Conservation (phyloP, 2,888 invertebrate genomes). For the Meliscaeva auricollis region DNA sequence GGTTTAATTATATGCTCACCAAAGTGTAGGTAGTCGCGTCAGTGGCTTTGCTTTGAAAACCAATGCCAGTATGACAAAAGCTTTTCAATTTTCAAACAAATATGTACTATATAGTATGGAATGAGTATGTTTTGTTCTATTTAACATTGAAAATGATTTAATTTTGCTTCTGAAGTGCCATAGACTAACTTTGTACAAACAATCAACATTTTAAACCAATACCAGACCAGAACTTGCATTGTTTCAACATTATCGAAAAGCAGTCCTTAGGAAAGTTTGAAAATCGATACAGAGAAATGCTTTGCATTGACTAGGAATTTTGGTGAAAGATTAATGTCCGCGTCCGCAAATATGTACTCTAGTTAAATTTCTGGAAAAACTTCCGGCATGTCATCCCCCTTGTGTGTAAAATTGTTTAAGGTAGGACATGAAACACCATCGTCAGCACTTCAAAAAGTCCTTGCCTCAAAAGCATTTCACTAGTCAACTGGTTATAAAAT, state of each 20-base stretch:
- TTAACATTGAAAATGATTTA: no score
- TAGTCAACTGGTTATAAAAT: slow-evolving; percentile 42
- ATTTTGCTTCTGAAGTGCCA: no score
- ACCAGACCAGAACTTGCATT: neutral
- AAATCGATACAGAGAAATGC: neutral
- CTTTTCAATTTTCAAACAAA: neutral
- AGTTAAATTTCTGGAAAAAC: slow-evolving; percentile 28
- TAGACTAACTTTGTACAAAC: no score
- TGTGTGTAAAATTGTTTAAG: slow-evolving; percentile 41
- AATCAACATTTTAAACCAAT: neutral
- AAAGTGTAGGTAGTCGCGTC: slow-evolving; percentile 47
- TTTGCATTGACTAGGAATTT: slow-evolving; percentile 20
- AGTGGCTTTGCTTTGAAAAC: slow-evolving; percentile 43
- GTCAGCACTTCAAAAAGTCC: slow-evolving; percentile 55
- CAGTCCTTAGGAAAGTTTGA: neutral
- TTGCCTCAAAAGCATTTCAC: slow-evolving; percentile 40
- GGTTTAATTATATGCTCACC: slow-evolving; percentile 60
- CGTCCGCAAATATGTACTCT: slow-evolving; percentile 18
- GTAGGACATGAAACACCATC: slow-evolving; percentile 18
- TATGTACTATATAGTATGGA: no score
- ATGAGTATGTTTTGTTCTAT: no score
- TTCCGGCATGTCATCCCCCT: slow-evolving; percentile 26
- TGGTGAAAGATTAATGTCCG: slow-evolving; percentile 40
- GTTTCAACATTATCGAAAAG: neutral
- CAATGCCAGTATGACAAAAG: slow-evolving; percentile 23